Percentiles rank a stretch among this genome's conserved stretches.
These are phyloP conservation scores for Pseudorasbora parva DNA, from an alignment of 2,113 vertebrate species.

Conservation along the genomic window DNA sequence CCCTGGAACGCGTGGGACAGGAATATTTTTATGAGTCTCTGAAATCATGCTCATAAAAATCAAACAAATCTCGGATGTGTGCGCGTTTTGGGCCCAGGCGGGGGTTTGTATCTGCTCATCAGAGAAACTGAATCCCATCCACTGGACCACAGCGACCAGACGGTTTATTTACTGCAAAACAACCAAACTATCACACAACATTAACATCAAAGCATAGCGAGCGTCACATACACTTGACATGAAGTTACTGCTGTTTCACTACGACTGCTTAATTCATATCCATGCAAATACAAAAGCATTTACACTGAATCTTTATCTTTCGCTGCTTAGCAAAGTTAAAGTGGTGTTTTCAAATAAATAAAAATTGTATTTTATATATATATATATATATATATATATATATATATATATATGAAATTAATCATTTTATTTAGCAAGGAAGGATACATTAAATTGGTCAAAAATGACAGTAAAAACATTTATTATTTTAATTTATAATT, in stretches of 20 bases:
- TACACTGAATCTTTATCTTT: neutral
- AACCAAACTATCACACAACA: conserved; percentile 17
- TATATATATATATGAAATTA: too few species aligned
- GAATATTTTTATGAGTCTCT: conserved; percentile 52
- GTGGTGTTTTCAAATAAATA: too few species aligned
- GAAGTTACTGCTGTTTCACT: neutral
- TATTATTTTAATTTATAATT: neutral
- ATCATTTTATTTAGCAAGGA: too few species aligned
- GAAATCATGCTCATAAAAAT: conserved; percentile 50
- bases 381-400: too few species aligned
- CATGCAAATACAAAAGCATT: neutral
- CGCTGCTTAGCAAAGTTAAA: neutral
- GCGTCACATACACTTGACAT: neutral
- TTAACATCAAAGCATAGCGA: neutral
- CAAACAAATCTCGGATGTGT: conserved; percentile 4
- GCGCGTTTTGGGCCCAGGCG: neutral
- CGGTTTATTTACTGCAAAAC: conserved; percentile 23
- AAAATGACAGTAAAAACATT: too few species aligned
- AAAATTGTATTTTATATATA: too few species aligned
- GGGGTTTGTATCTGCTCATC: conserved; percentile 13
- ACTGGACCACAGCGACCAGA: neutral
- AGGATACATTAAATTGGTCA: too few species aligned
- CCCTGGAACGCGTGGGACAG: conserved; percentile 20
- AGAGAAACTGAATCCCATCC: conserved; percentile 7
- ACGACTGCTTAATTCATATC: neutral